Base-by-base conservation (phyloP, 2,113 vertebrate species). In the Microcebus jonahi region DNA sequence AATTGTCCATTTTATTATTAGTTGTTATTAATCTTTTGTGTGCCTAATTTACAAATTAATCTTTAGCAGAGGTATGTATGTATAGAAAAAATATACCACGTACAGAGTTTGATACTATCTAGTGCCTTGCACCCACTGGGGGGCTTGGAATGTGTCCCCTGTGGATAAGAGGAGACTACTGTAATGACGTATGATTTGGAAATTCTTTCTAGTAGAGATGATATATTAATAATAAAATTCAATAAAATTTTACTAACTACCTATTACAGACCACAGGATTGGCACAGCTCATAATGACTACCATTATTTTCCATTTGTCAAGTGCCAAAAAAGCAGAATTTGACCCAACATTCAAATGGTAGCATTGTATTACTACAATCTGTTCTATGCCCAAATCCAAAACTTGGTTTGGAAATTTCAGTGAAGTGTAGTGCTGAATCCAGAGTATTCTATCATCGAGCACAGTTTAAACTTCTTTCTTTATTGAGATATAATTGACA, bases 231-330 rank as follows among this genome's bases (percentile, higher is more conserved):
- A 59, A 82, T 77, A 92, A 79, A 23, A 89, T 68, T 89, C 84
- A 91, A 68, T 68, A 53, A 76, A 68, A 57, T 77, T 88, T 79
- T 87, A 86, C 50, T 86, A 65, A 45, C 29, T 94, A 81, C 50
- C 67, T 89, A 81, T 39, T 36, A 89, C 45, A 65, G 39, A 86
- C 18, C 8, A 88, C 25, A n/a, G 25, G 39, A 81, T 81, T 81
- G 85, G 36, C 36, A 80, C 29, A 83, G 65, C 71, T 96, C 65
- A 75, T 89, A 84, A 84, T 67, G 57, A 84, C 71, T 80, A 85
- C 59, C 67, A 45, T 93, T 94, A 94, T 91, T 65, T 84, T 88
- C 77, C 77, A 88, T 75, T 80, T 88, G 34, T 65, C 79, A 96
- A 88, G 18, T 36, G 34, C 53, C 5, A 18, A 70, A 85, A 85